Evolutionary conservation across 2,888 invertebrate species (phyloP).

Genomic region (Brachyptera risi): DNA sequence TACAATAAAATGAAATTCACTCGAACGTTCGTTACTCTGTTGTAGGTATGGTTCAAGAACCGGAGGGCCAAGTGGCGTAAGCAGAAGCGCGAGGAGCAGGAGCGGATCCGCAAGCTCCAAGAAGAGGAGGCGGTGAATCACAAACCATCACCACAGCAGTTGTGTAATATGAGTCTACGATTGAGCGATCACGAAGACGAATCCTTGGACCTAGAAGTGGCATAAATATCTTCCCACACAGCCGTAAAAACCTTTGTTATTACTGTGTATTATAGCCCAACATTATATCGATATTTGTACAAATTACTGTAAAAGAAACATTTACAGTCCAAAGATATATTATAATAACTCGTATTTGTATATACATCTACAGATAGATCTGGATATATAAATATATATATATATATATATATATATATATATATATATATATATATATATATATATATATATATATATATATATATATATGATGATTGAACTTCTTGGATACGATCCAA

Average conservation of each 20-base stretch:
- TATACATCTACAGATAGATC: no score
- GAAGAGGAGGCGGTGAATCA: constrained; percentile 57
- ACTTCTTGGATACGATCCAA: no score
- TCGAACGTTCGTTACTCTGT: constrained; percentile 32
- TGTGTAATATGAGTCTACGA: constrained; percentile 39
- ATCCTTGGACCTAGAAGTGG: constrained; percentile 77
- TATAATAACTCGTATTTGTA: no score
- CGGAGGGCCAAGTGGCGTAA: constrained; percentile 94
- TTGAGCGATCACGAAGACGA: constrained; percentile 52
- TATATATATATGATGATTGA: no score
- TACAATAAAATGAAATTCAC: neutral
- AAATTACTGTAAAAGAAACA: constrained; percentile 7
- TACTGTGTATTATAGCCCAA: no score
- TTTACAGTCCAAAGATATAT: no score
- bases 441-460: no score
- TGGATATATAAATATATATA: no score
- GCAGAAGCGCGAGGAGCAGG: constrained; percentile 71
- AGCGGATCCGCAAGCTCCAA: constrained; percentile 74
- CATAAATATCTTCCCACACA: no score
- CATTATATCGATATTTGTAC: constrained; percentile 14
- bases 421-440: no score
- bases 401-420: no score
- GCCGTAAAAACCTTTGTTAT: no score
- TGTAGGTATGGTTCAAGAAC: constrained; percentile 96
- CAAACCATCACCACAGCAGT: constrained; percentile 40